Base-by-base conservation (phyloP, 1,140 invertebrate genomes). In the Brachionus rotundiformis region DNA sequence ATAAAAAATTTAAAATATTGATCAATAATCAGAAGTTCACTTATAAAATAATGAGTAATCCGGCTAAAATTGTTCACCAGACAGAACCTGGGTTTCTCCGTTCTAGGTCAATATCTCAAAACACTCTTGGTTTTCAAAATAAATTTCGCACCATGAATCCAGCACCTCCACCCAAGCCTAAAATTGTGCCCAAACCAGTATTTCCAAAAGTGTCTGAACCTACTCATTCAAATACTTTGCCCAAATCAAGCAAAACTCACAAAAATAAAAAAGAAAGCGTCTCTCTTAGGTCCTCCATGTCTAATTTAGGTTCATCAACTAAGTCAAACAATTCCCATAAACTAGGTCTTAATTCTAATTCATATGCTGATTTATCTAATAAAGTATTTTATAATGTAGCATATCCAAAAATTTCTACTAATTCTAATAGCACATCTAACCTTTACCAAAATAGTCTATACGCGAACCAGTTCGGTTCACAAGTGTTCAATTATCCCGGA, bases 321-420 rank as follows among this genome's bases (percentile, higher is more conserved):
- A 73, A 44, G 11, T 73, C 39, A 73, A 10, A 7, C 44, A 47
- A 44, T 31, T 4, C 39, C 11, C 19, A 41, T 13, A 73, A 73
- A 44, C 19, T 73, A 44, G 29, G 63, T 44, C 68, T 41, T 44
- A 25, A 44, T 27, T 73, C 68, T 27, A 73, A 29, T 73, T 73
- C 68, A 23, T 73, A 44, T 44, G 68, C 68, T 73, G 68, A 73
- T 73, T 25, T 73, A 25, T 73, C 68, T 44, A 73, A 73, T 73
- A 73, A 29, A 44, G 19, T 5, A 41, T 44, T 39, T 44, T 44
- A 73, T 11, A 47, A 73, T 73, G 3, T 73, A 73, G 68, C 41
- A 25, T 73, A 73, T 25, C 68, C 68, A 11, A 31, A 71, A 71
- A 39, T 4, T 13, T 25, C 29, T 36, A 36, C 36, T 41, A 73